Evolutionary conservation across 2,888 invertebrate species (phyloP).

Genomic region (Acanthosepion lycidas): DNA sequence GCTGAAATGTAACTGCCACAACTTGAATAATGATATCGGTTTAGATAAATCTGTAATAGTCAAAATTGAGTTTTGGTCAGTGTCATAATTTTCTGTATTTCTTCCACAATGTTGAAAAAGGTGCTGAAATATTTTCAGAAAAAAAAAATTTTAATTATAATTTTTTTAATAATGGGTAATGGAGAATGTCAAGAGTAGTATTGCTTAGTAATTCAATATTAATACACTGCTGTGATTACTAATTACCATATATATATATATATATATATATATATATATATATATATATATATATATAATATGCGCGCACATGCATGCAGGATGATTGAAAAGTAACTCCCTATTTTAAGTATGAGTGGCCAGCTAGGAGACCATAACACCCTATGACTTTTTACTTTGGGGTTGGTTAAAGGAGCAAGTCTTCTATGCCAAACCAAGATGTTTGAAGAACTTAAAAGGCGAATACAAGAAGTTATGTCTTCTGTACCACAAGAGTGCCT

Average conservation of each 20-base stretch:
- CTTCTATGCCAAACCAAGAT: too few species aligned
- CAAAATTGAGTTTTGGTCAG: not conserved
- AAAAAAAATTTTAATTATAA: not conserved
- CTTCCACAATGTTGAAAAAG: not conserved
- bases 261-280: not conserved
- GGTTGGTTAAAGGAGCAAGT: too few species aligned
- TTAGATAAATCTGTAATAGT: not conserved
- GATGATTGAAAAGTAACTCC: too few species aligned
- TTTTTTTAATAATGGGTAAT: not conserved
- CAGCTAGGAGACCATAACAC: too few species aligned
- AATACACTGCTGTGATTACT: not conserved
- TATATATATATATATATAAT: too few species aligned
- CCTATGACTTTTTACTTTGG: too few species aligned
- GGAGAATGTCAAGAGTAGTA: not conserved
- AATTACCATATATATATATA: not conserved
- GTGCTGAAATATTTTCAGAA: not conserved
- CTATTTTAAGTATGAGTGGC: too few species aligned
- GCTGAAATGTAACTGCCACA: too few species aligned
- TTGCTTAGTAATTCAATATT: slow-evolving; percentile 2
- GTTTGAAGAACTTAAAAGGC: too few species aligned
- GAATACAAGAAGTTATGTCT: too few species aligned
- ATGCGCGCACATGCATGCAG: too few species aligned
- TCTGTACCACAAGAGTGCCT: too few species aligned
- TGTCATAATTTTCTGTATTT: not conserved
- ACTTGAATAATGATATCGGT: not conserved